phyloP scores from a whole-genome alignment of 2,113 vertebrate species.

The Mola mola region DNA sequence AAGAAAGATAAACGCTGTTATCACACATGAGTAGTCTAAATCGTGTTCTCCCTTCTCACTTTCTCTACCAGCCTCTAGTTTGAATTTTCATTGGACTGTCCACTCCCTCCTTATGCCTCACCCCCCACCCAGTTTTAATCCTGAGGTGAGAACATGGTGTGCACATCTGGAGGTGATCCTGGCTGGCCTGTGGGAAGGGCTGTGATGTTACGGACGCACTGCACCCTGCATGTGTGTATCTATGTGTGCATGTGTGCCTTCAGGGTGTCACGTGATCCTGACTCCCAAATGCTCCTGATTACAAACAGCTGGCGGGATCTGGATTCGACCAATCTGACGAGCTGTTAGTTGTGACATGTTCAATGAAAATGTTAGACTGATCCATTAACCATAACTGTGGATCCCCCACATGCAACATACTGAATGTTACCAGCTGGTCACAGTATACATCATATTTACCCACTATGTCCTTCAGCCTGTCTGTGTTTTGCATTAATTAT shows the following conservation, averaged over 20 bases:
- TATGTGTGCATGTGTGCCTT: constrained; percentile 46
- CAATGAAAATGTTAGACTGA: background rate
- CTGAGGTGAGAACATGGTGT: constrained; percentile 50
- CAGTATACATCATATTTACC: background rate
- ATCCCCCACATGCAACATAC: background rate
- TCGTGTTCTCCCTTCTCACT: background rate
- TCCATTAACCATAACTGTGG: background rate
- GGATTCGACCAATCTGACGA: constrained; percentile 32
- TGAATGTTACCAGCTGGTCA: background rate
- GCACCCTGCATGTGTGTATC: constrained; percentile 42
- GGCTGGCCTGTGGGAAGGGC: constrained; percentile 54
- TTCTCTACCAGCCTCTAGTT: constrained; percentile 1
- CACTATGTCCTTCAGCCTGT: background rate
- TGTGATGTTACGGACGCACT: constrained; percentile 62
- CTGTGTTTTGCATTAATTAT: constrained; percentile 11
- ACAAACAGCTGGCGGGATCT: constrained; percentile 68
- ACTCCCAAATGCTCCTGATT: constrained; percentile 64
- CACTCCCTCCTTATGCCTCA: constrained; percentile 4
- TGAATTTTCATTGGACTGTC: constrained; percentile 1
- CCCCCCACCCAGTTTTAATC: constrained; percentile 35
- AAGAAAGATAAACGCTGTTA: background rate
- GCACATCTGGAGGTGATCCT: constrained; percentile 76
- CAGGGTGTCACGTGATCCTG: constrained; percentile 64
- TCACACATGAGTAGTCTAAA: background rate
- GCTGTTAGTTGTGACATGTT: constrained; percentile 40